A percentile compares a stretch with the other conserved stretches of the same genome.
These are phyloP conservation scores for Boloria euphrosyne DNA, from an alignment of 2,888 invertebrate species.

Conservation along the genomic window DNA sequence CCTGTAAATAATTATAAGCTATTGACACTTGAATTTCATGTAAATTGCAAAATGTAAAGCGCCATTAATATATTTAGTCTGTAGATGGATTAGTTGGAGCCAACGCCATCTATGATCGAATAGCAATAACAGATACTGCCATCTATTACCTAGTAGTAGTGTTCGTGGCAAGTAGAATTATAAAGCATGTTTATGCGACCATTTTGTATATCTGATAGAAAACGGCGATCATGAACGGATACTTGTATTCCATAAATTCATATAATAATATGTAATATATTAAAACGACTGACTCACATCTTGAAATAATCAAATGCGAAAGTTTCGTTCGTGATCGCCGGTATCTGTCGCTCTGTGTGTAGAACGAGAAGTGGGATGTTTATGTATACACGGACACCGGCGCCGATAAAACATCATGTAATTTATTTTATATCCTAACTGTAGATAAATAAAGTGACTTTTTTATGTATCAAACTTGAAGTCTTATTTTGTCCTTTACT, in stretches of 20 bases:
- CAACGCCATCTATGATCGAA: constrained; percentile 44
- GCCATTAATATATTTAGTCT: constrained; percentile 26
- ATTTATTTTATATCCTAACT: constrained; percentile 82
- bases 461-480: constrained; percentile 68
- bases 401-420: constrained; percentile 72
- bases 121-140: constrained; percentile 44
- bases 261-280: constrained; percentile 1
- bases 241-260: constrained; percentile 1
- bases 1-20: constrained; percentile 35
- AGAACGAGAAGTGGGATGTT: constrained; percentile 52
- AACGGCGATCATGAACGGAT: constrained; percentile 1
- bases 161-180: constrained; percentile 36
- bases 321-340: constrained; percentile 1
- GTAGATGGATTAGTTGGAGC: constrained; percentile 30
- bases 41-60: constrained; percentile 29
- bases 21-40: constrained; percentile 24
- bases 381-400: constrained; percentile 61
- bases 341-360: constrained; percentile 2
- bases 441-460: constrained; percentile 81
- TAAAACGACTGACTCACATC: constrained; percentile 13
- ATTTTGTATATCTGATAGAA: constrained; percentile 43
- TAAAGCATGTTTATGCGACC: constrained; percentile 42
- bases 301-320: background rate
- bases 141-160: constrained; percentile 44
- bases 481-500: constrained; percentile 33